These are phyloP conservation scores for Pseudocheirus occidentalis DNA, from an alignment of 2,797 vertebrate genomes.

Conservation along the genomic window DNA sequence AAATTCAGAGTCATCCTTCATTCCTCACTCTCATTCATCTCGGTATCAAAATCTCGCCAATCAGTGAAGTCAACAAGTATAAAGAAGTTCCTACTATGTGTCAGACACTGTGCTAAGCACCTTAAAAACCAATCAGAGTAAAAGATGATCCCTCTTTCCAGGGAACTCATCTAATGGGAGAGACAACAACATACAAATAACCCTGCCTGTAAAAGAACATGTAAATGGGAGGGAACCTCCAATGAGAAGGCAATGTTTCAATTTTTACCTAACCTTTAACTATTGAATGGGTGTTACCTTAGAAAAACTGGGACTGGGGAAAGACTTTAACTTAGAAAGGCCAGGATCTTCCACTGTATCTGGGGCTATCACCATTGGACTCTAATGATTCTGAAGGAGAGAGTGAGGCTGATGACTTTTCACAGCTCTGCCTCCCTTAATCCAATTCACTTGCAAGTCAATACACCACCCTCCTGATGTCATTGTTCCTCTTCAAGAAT, in stretches of 20 bases:
- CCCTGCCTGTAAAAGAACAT: background rate
- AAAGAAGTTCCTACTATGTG: background rate
- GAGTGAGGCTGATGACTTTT: background rate
- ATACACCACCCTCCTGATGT: background rate
- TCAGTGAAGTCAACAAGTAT: background rate
- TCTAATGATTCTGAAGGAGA: background rate
- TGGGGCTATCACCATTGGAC: background rate
- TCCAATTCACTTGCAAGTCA: background rate
- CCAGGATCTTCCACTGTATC: background rate
- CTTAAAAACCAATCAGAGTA: background rate
- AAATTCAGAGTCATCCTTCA: background rate
- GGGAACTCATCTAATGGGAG: background rate
- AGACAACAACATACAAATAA: background rate
- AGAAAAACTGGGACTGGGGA: background rate
- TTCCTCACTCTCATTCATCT: background rate
- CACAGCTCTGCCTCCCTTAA: background rate
- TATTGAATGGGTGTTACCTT: background rate
- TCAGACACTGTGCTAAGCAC: background rate
- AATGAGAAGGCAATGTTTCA: background rate
- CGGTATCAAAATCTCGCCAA: background rate
- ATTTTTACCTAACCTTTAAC: background rate
- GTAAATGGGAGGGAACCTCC: background rate
- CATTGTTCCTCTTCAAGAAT: background rate
- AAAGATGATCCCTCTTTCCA: background rate
- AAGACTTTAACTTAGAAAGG: background rate